These are phyloP conservation scores for Pycnonotus jocosus DNA, from an alignment of 2,113 vertebrate genomes.

Conservation along the genomic window DNA sequence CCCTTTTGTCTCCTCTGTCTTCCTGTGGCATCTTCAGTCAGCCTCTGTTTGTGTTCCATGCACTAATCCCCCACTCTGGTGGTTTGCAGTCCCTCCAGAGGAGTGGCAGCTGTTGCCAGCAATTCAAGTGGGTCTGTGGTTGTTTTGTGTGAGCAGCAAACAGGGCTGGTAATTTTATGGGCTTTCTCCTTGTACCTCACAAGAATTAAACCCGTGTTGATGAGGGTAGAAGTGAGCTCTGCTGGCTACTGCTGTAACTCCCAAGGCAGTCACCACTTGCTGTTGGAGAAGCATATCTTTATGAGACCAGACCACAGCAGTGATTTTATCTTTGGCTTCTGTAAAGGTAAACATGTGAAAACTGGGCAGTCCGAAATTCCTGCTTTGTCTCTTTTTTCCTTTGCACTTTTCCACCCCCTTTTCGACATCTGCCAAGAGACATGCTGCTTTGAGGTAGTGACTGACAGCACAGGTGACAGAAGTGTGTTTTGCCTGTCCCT, in stretches of 20 bases:
- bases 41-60: not conserved
- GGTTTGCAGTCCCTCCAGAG: not conserved
- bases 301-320: not conserved
- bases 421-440: not conserved
- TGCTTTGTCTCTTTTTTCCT: not conserved
- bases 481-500: not conserved
- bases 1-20: not conserved
- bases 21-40: not conserved
- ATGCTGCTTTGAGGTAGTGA: not conserved
- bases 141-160: not conserved
- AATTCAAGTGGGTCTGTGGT: not conserved
- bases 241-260: not conserved
- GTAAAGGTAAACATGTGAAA: not conserved
- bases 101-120: not conserved
- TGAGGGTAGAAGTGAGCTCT: not conserved
- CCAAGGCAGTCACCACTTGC: not conserved
- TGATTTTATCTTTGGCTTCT: not conserved
- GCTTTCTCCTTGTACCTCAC: not conserved
- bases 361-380: not conserved
- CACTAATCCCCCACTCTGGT: not conserved
- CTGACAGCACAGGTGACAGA: not conserved
- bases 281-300: not conserved
- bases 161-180: not conserved
- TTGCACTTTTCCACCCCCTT: not conserved
- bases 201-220: not conserved